These are phyloP conservation scores for Siniperca knerii DNA, from an alignment of 2,113 vertebrate species.

Conservation along the genomic window DNA sequence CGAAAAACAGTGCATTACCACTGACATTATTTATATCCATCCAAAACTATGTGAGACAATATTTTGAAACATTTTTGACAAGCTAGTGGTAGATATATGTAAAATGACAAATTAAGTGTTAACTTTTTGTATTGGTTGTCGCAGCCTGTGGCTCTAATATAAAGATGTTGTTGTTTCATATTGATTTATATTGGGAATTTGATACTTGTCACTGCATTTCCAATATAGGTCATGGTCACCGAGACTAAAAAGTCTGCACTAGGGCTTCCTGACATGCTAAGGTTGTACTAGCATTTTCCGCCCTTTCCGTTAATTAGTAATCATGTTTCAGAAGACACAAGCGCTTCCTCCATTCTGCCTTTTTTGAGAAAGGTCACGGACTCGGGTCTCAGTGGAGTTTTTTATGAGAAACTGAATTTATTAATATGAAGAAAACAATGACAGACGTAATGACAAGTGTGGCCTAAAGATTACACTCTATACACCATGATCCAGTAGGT, in stretches of 20 bases:
- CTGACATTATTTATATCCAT: neutral
- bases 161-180: neutral
- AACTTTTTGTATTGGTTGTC: neutral
- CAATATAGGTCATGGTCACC: neutral
- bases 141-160: neutral
- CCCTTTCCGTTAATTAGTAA: constrained; percentile 40
- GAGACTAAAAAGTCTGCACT: neutral
- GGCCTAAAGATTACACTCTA: constrained; percentile 24
- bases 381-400: neutral
- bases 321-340: constrained; percentile 34
- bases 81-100: neutral
- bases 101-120: neutral
- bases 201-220: neutral
- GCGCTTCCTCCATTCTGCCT: constrained; percentile 13
- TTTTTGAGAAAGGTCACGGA: constrained; percentile 52
- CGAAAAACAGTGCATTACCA: neutral
- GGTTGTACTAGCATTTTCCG: constrained; percentile 23
- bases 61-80: neutral
- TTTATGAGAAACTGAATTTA: constrained; percentile 34
- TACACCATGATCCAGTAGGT: constrained; percentile 27
- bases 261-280: constrained; percentile 8
- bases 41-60: neutral
- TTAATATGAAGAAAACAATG: constrained; percentile 36
- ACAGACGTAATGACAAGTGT: constrained; percentile 16
- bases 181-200: neutral